Percentiles rank a stretch among this genome's conserved stretches.
These are phyloP conservation scores for Chrysolina americana DNA, from an alignment of 2,888 invertebrate species.

Conservation along the genomic window DNA sequence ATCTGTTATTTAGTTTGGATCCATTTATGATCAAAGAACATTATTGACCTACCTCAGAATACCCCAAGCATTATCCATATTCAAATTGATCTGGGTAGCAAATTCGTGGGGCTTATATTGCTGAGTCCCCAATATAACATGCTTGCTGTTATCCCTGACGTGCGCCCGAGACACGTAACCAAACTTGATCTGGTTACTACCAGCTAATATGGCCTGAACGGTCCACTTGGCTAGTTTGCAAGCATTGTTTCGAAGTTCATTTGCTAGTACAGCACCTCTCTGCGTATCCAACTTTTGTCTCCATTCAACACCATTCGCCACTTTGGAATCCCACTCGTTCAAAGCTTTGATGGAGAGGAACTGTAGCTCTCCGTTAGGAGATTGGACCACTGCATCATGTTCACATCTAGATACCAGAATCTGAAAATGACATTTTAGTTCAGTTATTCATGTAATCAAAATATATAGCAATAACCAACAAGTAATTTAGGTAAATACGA, in stretches of 20 bases:
- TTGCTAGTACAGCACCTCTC: slow-evolving; percentile 97
- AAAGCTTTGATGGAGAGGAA: slow-evolving; percentile 96
- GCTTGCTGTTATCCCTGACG: slow-evolving; percentile 94
- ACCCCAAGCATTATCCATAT: slow-evolving; percentile 99
- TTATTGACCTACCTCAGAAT: slow-evolving; percentile 77
- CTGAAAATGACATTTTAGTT: slow-evolving; percentile 61
- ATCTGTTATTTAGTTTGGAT: background rate
- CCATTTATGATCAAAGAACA: too few relatives aligned
- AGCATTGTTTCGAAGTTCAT: slow-evolving; percentile 98
- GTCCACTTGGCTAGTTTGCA: slow-evolving; percentile 99
- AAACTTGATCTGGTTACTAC: slow-evolving; percentile 98
- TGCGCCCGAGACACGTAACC: slow-evolving; percentile 94
- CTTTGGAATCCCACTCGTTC: slow-evolving; percentile 99
- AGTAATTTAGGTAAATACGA: too few relatives aligned
- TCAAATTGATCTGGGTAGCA: slow-evolving; percentile 97
- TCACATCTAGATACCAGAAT: slow-evolving; percentile 94
- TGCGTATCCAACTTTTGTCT: slow-evolving; percentile 97
- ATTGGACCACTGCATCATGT: slow-evolving; percentile 94
- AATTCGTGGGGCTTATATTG: slow-evolving; percentile 99
- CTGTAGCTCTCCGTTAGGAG: slow-evolving; percentile 91
- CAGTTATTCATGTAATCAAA: background rate
- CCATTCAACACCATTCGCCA: slow-evolving; percentile 98
- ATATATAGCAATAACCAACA: too few relatives aligned
- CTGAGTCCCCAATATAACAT: slow-evolving; percentile 96
- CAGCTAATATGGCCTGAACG: slow-evolving; percentile 91